phyloP scores from a whole-genome alignment of 2,113 vertebrate species.

The Protomyctophum bolini region DNA sequence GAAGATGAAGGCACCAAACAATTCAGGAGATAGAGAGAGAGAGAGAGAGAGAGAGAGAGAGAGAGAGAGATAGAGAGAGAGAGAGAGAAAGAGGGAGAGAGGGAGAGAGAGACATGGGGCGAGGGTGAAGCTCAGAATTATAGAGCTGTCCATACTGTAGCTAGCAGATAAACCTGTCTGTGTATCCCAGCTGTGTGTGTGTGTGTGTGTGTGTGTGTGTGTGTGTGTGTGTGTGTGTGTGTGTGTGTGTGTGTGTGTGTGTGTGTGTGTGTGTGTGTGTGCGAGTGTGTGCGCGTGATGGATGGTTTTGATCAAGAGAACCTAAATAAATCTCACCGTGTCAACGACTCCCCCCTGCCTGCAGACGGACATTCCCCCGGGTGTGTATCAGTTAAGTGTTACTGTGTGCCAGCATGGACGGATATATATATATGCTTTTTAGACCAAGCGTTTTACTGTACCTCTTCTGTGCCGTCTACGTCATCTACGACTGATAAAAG shows the following conservation, averaged over 20 bases:
- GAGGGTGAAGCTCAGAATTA: conserved; percentile 29
- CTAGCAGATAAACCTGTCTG: conserved; percentile 39
- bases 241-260: not conserved
- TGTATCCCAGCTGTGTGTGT: not conserved
- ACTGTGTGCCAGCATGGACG: too few species aligned
- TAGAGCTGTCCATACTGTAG: conserved; percentile 47
- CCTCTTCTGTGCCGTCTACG: too few species aligned
- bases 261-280: conserved; percentile 1
- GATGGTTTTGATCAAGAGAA: conserved; percentile 14
- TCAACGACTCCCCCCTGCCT: not conserved
- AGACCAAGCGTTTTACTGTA: too few species aligned
- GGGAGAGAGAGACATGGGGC: not conserved
- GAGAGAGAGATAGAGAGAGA: not conserved
- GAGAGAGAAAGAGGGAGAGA: conserved; percentile 5
- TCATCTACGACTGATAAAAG: too few species aligned
- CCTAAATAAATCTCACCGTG: conserved; percentile 36
- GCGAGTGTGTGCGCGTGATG: not conserved
- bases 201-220: conserved; percentile 20
- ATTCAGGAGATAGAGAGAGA: not conserved
- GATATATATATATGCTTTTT: too few species aligned
- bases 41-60: conserved; percentile 7
- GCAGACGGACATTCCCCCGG: not conserved
- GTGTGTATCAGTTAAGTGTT: too few species aligned
- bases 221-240: conserved; percentile 17
- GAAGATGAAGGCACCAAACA: too few species aligned